Base-by-base conservation (phyloP, 2,113 vertebrate species). In the Poecilia latipinna region DNA sequence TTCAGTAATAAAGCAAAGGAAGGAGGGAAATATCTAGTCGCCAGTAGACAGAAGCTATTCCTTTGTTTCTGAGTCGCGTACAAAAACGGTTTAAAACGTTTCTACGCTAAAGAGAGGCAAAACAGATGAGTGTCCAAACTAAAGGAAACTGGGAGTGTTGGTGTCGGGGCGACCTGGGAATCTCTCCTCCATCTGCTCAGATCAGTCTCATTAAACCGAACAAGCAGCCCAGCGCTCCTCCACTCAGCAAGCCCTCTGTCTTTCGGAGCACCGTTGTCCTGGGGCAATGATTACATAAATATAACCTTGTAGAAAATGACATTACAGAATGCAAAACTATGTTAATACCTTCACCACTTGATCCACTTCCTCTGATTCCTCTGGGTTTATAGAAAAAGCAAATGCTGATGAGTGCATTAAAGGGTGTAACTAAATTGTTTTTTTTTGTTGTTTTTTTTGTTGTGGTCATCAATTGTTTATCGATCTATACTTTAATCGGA, bases 271-370 rank as follows among this genome's bases (percentile, higher is more conserved):
- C 42, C 42, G 13, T 44, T 44, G 42, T 44, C 42, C 83, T 42
- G 70, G 84, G 83, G 86, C 86, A 86, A 79, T 81, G 79, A 80
- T 88, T 90, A 91, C 86, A 85, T 84, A 87, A 84, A 88, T 70
- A 82, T 85, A 93, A 90, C 88, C 90, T 92, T 89, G 90, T 91
- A 90, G 89, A 91, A 93, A 92, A 93, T 90, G 78, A 90, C 89
- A 89, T 87, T 82, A 89, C 81, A 73, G 78, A 88, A 86, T 84
- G 83, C 79, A 87, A 82, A 83, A 84, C 77, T 85, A 85, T 83
- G 85, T 69, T 90, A 86, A 91, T 87, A 83, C 62, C 61, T 61
- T 31, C 3, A 64, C 67, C 12, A 15, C 88, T 76, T 22, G 77
- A 71, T 86, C 76, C 72, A 74, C 77, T 83, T 84, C 70, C 79